Evolutionary conservation across 2,797 vertebrate species (phyloP), one percentile per base, ranked within the genome.

Genomic region (Bradypus variegatus): DNA sequence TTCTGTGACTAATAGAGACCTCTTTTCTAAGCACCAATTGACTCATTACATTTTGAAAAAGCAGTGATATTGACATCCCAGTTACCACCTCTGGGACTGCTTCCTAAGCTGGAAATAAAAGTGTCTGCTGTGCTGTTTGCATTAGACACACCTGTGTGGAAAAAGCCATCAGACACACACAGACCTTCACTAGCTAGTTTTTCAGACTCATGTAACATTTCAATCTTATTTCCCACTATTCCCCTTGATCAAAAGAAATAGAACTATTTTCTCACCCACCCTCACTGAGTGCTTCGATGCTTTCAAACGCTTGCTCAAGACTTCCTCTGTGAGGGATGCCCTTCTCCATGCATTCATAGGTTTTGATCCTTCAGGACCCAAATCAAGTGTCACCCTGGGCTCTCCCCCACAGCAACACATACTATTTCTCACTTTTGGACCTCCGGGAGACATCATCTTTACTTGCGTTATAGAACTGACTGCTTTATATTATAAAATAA

Each of bases 1-100:
- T 90, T 87, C 83, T 76, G 48, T 93, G 88, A 95, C 87, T 94
- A 95, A 95, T 67, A 89, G 86, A 95, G 67, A 92, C 45, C 27
- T 93, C 86, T 91, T 78, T 94, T 91, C 33, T 92, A 36, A 18
- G 94, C 58, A 94, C 65, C 53, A 79, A 38, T 69, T 91, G 94
- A 94, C 69, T 93, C 86, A 78, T 3, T 90, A 75, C 73, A 79
- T 91, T 95, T 92, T 94, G 92, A 87, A 93, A 94, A 85, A 41
- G 19, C 77, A 69, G 53, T 87, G 64, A 60, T 95, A 95, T 95
- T 93, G 94, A 94, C 93, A 91, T 94, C 31, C 38, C 65, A 41
- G 65, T 94, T 93, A 92, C 53, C 80, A 90, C 60, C 80, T 94
- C 80, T 85, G 86, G 50, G 48, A 92, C 36, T 72, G 77, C 76